These are phyloP conservation scores for Ooceraea biroi DNA, from an alignment of 1,140 invertebrate genomes.

Conservation along the genomic window DNA sequence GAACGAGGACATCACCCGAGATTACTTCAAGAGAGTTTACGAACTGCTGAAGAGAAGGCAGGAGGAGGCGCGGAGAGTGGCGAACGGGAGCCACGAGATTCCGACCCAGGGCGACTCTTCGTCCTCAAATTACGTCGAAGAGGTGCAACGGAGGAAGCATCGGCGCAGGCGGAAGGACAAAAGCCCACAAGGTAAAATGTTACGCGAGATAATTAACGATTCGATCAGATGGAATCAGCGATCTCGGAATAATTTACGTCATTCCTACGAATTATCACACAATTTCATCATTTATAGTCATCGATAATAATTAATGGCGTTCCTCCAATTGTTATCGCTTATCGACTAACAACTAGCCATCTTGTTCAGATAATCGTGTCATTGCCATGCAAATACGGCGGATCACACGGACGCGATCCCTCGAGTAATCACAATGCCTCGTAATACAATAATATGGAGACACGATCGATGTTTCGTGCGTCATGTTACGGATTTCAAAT, in stretches of 20 bases:
- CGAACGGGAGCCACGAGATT: slow-evolving; percentile 38
- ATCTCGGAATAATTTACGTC: slow-evolving; percentile 12
- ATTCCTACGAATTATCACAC: not conserved
- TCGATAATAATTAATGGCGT: not conserved
- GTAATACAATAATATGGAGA: not conserved
- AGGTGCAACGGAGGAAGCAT: slow-evolving; percentile 66
- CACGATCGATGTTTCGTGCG: not conserved
- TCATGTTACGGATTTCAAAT: not conserved
- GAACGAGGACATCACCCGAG: slow-evolving; percentile 78
- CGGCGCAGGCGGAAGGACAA: slow-evolving; percentile 75
- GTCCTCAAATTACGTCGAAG: slow-evolving; percentile 74
- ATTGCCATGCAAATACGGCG: not conserved
- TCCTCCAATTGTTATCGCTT: not conserved
- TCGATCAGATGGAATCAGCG: not conserved
- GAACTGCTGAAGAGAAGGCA: slow-evolving; percentile 79
- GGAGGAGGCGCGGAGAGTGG: slow-evolving; percentile 65
- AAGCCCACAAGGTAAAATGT: slow-evolving; percentile 75
- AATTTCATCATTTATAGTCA: not conserved
- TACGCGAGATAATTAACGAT: not conserved
- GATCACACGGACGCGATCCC: not conserved
- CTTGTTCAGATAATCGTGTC: not conserved
- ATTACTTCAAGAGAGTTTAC: slow-evolving; percentile 84
- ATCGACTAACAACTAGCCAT: not conserved
- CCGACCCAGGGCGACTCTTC: slow-evolving; percentile 72
- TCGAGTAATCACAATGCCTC: no score